A percentile compares a stretch with the other conserved stretches of the same genome.
phyloP scores from a whole-genome alignment of 2,797 vertebrate genomes.

The Vespertilio murinus region DNA sequence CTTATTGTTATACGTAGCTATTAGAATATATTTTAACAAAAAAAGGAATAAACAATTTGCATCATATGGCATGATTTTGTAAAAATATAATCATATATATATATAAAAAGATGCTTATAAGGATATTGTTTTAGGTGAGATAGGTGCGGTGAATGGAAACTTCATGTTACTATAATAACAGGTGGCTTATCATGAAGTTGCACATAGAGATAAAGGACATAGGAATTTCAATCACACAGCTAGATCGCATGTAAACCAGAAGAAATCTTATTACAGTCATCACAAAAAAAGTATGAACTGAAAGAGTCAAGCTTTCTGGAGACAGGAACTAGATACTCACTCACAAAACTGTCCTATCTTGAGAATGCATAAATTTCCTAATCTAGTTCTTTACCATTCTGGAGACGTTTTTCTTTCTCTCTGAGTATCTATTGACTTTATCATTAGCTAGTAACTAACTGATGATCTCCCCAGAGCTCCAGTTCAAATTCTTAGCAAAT shows the following conservation, averaged over 20 bases:
- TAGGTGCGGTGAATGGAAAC: not conserved
- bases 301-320: not conserved
- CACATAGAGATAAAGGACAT: not conserved
- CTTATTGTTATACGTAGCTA: not conserved
- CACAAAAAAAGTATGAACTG: not conserved
- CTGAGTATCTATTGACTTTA: not conserved
- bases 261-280: not conserved
- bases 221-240: not conserved
- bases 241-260: not conserved
- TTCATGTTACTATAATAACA: not conserved
- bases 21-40: not conserved
- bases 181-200: not conserved
- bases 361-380: not conserved
- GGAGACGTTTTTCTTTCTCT: not conserved
- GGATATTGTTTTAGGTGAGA: not conserved
- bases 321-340: not conserved
- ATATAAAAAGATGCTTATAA: not conserved
- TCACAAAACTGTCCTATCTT: not conserved
- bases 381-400: not conserved
- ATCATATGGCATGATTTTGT: not conserved
- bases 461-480: not conserved
- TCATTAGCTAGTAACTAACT: not conserved
- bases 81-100: not conserved
- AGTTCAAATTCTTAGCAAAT: slow-evolving; percentile 2
- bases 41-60: not conserved